Evolutionary conservation across 2,113 vertebrate genomes (phyloP), one percentile per base, ranked within the genome.

Genomic region (Empidonax traillii): DNA sequence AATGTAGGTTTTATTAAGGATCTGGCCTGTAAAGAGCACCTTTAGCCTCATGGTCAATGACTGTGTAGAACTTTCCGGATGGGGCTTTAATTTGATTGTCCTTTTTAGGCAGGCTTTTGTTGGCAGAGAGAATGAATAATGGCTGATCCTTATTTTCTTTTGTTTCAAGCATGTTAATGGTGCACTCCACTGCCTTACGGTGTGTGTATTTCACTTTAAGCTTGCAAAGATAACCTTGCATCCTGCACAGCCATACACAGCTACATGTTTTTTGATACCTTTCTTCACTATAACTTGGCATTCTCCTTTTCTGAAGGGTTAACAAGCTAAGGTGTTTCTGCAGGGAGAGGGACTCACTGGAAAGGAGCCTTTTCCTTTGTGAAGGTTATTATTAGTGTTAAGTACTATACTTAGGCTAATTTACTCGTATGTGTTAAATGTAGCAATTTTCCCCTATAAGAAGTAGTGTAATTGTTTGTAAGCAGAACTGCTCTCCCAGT

Each of bases 111-210:
- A 39, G 84, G 23, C 30, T 89, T 63, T 47, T 85, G 59, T 33
- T 75, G 55, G 23, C 0, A 0, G 56, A 56, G 30, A 9, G 67
- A 63, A 71, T 80, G 51, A 67, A 43, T 87, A 85, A 66, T 58
- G 62, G 58, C 77, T 89, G 53, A 47, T 69, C 27, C 3, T 91
- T 76, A 39, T 86, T 87, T 94, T 78, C 20, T 33, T 79, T 94
- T 67, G 19, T 91, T 84, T 86, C 39, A 67, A 92, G 94, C 90
- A 92, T 93, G 92, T 88, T 93, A 49, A n/a, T 67, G 31, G 61
- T 78, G 47, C 72, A 61, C 67, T 83, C 31, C 44, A 44, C 72
- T 88, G 66, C 37, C 19, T 12, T 56, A 37, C 0, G 2, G 22
- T 83, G 19, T 68, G 30, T 74, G 22, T 75, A 41, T 84, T 91